Evolutionary conservation across 2,797 vertebrate genomes (phyloP).

Genomic region (Alcedo quadribrachys): DNA sequence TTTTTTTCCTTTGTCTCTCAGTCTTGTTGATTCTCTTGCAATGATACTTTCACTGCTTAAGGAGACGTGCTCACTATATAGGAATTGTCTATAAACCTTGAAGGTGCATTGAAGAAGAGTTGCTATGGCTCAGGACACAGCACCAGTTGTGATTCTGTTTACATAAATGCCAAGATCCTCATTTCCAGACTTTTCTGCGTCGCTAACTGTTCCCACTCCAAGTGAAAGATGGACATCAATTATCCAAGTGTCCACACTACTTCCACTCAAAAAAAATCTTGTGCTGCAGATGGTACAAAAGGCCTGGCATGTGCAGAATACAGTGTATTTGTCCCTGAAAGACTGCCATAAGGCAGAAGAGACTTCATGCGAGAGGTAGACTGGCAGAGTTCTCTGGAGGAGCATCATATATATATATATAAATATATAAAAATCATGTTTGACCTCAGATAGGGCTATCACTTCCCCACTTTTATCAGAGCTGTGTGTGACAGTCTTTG

Average conservation of each 20-base stretch:
- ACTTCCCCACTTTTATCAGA: neutral
- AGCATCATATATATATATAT: too few species aligned
- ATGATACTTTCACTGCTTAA: neutral
- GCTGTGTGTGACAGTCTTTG: neutral
- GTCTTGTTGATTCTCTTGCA: neutral
- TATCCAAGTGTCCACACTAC: neutral
- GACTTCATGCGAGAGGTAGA: neutral
- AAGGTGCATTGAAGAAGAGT: neutral
- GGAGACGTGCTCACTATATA: neutral
- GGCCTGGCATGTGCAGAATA: neutral
- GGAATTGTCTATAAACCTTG: neutral
- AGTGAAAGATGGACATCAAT: neutral
- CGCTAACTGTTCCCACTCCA: neutral
- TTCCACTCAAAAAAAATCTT: neutral
- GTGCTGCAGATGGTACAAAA: neutral
- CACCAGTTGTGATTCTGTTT: neutral
- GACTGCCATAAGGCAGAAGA: neutral
- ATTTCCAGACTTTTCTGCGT: neutral
- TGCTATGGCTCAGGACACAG: neutral
- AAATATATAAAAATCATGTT: neutral
- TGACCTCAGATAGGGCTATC: neutral
- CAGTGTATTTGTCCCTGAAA: neutral
- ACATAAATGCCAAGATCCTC: neutral
- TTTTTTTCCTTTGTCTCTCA: neutral
- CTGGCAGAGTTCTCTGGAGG: neutral